Percentiles rank a stretch among this genome's conserved stretches.
Evolutionary conservation across 2,888 invertebrate genomes (phyloP).

Genomic region (Euphydryas editha): DNA sequence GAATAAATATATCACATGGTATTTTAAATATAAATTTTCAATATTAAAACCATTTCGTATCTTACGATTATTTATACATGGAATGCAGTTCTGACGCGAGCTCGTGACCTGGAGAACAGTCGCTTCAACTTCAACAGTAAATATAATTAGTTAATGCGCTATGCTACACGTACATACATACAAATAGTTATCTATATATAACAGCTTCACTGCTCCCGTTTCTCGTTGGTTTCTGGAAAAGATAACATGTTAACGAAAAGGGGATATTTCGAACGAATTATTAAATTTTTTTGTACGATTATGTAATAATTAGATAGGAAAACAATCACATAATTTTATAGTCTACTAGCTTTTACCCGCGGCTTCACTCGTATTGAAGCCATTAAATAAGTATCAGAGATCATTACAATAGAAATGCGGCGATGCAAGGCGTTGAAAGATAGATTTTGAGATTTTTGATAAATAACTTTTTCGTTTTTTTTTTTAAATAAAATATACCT

Average conservation of each 20-base stretch:
- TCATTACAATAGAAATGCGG: no score
- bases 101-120: not conserved
- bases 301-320: no score
- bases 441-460: no score
- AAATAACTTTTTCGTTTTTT: no score
- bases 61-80: not conserved
- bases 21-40: not conserved
- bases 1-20: not conserved
- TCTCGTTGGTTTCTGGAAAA: not conserved
- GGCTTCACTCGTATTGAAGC: no score
- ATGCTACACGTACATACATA: constrained; percentile 65
- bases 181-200: constrained; percentile 27
- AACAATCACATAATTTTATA: no score
- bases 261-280: no score
- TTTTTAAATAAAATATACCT: no score
- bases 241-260: not conserved
- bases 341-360: no score
- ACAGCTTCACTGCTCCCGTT: constrained; percentile 13
- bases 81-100: not conserved
- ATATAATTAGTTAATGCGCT: constrained; percentile 30
- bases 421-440: no score
- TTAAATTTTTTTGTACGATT: no score
- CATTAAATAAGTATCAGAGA: no score
- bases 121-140: constrained; percentile 54
- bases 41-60: not conserved